Percentiles rank a stretch among this genome's conserved stretches.
Conservation (phyloP, 2,113 vertebrate species). For the Neogobius melanostomus region DNA sequence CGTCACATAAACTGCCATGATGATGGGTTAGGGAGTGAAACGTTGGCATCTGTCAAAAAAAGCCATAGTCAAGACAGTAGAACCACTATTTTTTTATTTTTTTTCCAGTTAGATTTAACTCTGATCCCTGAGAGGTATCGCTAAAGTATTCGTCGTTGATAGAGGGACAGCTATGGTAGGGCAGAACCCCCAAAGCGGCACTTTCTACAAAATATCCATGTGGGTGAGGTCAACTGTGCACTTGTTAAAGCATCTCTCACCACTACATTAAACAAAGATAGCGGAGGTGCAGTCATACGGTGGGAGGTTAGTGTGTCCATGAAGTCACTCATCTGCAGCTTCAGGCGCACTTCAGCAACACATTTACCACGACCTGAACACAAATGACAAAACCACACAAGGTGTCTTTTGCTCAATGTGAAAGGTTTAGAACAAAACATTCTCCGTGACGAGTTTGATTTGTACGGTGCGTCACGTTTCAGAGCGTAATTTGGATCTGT, state of each 20-base stretch:
- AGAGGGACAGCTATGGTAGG: too few relatives aligned
- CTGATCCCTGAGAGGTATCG: too few relatives aligned
- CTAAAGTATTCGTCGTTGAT: too few relatives aligned
- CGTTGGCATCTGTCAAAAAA: too few relatives aligned
- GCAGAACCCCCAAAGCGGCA: neutral
- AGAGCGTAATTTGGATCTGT: neutral
- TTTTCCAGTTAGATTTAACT: too few relatives aligned
- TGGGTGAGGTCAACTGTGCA: neutral
- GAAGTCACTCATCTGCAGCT: neutral
- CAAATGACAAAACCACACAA: neutral
- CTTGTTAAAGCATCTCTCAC: neutral
- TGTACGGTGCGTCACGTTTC: slow-evolving; percentile 1
- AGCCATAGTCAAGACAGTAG: too few relatives aligned
- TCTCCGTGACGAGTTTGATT: neutral
- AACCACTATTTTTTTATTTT: too few relatives aligned
- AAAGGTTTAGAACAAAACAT: slow-evolving; percentile 1
- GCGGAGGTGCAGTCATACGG: neutral
- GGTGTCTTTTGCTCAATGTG: neutral
- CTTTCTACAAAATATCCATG: neutral
- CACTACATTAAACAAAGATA: neutral
- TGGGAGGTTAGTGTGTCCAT: neutral
- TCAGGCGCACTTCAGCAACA: neutral
- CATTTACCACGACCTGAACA: neutral
- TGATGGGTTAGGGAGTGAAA: too few relatives aligned
- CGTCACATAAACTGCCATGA: too few relatives aligned